Evolutionary conservation across 2,797 vertebrate genomes (phyloP).

Genomic region (Otus scops): DNA sequence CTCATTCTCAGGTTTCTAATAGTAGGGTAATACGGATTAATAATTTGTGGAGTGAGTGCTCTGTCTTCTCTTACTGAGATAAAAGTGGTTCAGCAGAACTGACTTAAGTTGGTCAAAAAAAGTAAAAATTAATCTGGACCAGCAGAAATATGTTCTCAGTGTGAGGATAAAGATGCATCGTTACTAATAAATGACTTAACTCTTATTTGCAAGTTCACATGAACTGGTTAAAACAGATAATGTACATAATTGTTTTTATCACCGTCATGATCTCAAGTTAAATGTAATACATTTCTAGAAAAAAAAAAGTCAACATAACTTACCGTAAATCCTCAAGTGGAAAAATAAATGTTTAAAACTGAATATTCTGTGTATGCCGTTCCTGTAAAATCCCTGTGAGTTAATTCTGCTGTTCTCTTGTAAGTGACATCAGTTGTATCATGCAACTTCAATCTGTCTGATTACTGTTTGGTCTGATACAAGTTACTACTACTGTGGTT

Average conservation of each 20-base stretch:
- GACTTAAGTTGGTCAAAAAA: not conserved
- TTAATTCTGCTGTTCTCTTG: not conserved
- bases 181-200: not conserved
- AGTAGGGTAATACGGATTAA: not conserved
- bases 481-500: not conserved
- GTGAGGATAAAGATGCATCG: not conserved
- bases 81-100: not conserved
- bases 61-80: not conserved
- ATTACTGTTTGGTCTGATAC: not conserved
- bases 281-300: constrained; percentile 24
- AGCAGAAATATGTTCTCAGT: not conserved
- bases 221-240: constrained; percentile 17
- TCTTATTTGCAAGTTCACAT: not conserved
- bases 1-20: not conserved
- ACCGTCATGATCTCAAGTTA: not conserved
- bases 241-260: not conserved
- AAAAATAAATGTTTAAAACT: constrained; percentile 53
- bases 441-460: not conserved
- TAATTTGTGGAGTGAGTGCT: not conserved
- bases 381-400: not conserved
- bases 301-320: not conserved
- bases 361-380: not conserved
- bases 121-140: not conserved
- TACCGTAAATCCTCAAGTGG: not conserved
- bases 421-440: not conserved